Evolutionary conservation across 2,888 invertebrate species (phyloP), one percentile per base, ranked within the genome.

Genomic region (Tryphoninae sp.): DNA sequence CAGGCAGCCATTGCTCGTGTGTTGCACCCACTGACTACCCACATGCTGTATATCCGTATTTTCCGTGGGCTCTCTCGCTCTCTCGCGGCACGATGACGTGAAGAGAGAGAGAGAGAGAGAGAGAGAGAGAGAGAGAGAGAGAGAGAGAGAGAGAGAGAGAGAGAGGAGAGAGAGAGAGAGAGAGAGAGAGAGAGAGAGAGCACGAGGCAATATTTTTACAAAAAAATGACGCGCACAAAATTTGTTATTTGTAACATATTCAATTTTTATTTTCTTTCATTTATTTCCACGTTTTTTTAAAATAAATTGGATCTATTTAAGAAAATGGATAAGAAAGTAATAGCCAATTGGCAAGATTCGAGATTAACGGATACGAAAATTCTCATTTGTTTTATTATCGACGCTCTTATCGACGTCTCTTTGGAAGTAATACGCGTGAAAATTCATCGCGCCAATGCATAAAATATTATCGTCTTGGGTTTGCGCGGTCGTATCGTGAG

Each of bases 1-100:
- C 86, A 85, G 86, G 84, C 85, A 84, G 87, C 87, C 88, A 87
- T 87, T 77, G 85, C 87, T 88, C 45, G 71, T 67, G 72, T 73
- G 86, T 87, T 86, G 86, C 88, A 88, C 87, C 88, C 88, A 88
- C 88, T 86, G 87, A 85, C 88, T 86, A 81, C 86, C 86, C 87
- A 88, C 87, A 86, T 83, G 78, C 85, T 84, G 73, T 68, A 68
- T 69, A 69, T 49, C 55, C 64, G 23, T 19, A 61, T 55, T 19
- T 19, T 19, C 53, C 45, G 58, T 76, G 64, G 73, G 42, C 64
- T 69, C 33, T 69, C 69, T 53, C 55, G 13, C 23, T 68, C 51
- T 49, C 19, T 13, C 51, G 16, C 26, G 11, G 33, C 23, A 19
- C 45, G 16, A 45, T 42, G 74, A 62, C 2, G 53, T 64, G 4